Percentiles rank a stretch among this genome's conserved stretches.
Evolutionary conservation across 1,140 invertebrate genomes (phyloP).

Genomic region (Drosophila prosaltans): DNA sequence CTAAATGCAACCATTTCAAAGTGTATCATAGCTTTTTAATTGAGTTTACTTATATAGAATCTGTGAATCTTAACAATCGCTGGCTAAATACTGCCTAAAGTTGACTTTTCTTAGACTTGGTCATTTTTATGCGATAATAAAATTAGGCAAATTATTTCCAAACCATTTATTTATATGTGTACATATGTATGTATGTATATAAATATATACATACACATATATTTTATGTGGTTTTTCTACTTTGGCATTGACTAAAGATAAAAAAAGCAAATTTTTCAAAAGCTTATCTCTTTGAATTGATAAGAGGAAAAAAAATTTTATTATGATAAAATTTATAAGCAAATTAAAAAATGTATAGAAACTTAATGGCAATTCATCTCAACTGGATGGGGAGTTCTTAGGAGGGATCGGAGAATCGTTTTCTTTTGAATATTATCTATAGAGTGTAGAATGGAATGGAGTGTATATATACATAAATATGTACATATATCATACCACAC

Average conservation of each 20-base stretch:
- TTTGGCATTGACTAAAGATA: conserved; percentile 48
- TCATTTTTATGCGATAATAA: background rate
- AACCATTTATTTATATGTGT: conserved; percentile 50
- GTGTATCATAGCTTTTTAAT: no score
- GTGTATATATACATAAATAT: background rate
- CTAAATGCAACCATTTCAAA: no score
- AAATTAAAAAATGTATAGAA: conserved; percentile 5
- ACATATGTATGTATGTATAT: no score
- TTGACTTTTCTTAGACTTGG: background rate
- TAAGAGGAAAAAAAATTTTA: background rate
- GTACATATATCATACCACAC: conserved; percentile 6
- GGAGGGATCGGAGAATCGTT: background rate
- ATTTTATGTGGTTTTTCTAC: background rate
- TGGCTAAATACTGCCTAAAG: no score
- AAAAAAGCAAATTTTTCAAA: conserved; percentile 32
- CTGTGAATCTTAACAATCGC: no score
- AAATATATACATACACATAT: no score
- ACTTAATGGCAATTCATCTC: background rate
- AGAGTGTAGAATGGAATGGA: background rate
- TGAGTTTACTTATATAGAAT: no score
- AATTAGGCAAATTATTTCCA: conserved; percentile 65
- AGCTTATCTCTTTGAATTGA: conserved; percentile 12
- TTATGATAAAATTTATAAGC: conserved; percentile 4
- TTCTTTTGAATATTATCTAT: conserved; percentile 2
- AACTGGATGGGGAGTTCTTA: background rate